Percentiles rank a stretch among this genome's conserved stretches.
phyloP scores from a whole-genome alignment of 92 coral and sea anemone genomes.

The Porites cylindrica region DNA sequence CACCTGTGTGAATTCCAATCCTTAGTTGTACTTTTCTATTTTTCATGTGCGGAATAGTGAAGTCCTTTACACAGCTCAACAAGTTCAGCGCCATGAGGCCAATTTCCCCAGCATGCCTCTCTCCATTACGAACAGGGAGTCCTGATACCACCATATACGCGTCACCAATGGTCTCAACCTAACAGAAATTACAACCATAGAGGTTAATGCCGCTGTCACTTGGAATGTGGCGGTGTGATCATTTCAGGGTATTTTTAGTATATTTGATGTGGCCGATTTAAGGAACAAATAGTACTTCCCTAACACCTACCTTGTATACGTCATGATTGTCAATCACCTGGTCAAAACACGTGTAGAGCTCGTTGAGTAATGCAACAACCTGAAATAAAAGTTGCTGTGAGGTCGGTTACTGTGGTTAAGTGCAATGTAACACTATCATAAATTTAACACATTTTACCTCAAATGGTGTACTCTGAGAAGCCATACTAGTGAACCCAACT shows the following conservation, averaged over 20 bases:
- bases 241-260: neutral
- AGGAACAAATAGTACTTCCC: neutral
- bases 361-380: conserved; percentile 84
- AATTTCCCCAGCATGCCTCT: conserved; percentile 86
- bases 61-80: conserved; percentile 79
- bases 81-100: conserved; percentile 81
- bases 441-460: conserved; percentile 44
- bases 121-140: conserved; percentile 86
- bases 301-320: conserved; percentile 78
- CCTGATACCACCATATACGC: conserved; percentile 95
- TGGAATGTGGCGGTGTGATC: no score
- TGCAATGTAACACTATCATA: no score
- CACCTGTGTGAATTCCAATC: conserved; percentile 87
- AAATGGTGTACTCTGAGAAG: conserved; percentile 84
- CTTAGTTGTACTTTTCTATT: conserved; percentile 71
- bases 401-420: neutral
- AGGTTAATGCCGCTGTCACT: no score
- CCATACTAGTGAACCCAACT: conserved; percentile 87
- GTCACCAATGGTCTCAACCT: conserved; percentile 92
- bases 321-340: conserved; percentile 80
- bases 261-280: no score
- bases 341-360: conserved; percentile 85
- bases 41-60: conserved; percentile 73
- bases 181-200: no score
- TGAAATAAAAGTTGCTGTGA: conserved; percentile 5